These are phyloP conservation scores for Drosophila histrio DNA, from an alignment of 2,888 invertebrate genomes.

Conservation along the genomic window DNA sequence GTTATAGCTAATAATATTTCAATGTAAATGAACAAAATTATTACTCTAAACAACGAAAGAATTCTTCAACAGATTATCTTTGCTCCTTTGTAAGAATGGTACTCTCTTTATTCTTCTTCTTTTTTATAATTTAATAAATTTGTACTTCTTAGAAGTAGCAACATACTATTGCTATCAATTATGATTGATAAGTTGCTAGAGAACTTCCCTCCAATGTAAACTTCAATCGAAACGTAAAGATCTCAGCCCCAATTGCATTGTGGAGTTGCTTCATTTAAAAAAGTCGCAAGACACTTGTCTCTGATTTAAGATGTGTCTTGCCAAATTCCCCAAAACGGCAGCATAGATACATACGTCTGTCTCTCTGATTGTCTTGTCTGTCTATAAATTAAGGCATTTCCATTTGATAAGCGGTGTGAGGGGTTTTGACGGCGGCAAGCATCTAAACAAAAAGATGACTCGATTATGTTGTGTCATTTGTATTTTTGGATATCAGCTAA, in stretches of 20 bases:
- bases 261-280: not conserved
- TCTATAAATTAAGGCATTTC: slow-evolving; percentile 64
- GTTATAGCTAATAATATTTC: too few relatives aligned
- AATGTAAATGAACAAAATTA: too few relatives aligned
- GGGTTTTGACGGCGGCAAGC: slow-evolving; percentile 32
- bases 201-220: not conserved
- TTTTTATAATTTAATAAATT: too few relatives aligned
- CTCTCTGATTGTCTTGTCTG: slow-evolving; percentile 9
- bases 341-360: not conserved
- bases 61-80: too few relatives aligned
- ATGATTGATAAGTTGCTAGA: not conserved
- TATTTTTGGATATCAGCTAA: slow-evolving; percentile 47
- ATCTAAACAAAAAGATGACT: slow-evolving; percentile 47
- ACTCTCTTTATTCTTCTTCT: too few relatives aligned
- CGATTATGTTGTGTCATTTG: slow-evolving; percentile 60
- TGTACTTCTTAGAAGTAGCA: too few relatives aligned
- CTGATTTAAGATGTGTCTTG: not conserved
- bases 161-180: too few relatives aligned
- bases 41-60: too few relatives aligned
- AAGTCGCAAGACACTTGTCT: too few relatives aligned
- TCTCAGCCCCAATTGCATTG: not conserved
- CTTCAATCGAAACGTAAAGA: not conserved
- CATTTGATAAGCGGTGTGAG: slow-evolving; percentile 51
- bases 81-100: too few relatives aligned
- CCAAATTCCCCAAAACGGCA: not conserved